phyloP scores from a whole-genome alignment of 2,113 vertebrate species.

The Piprites chloris region DNA sequence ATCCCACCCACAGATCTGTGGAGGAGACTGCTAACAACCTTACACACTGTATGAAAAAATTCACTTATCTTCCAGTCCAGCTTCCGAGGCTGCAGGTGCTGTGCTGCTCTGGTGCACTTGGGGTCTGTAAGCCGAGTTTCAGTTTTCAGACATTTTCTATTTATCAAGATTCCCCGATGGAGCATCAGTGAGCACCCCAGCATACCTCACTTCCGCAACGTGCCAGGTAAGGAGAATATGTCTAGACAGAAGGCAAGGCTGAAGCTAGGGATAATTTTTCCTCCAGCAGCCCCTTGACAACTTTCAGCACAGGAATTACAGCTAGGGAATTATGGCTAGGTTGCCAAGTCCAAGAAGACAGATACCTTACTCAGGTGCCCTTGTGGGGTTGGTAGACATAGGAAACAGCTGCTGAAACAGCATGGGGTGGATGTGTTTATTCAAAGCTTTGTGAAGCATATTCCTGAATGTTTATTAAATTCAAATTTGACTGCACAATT shows the following conservation, averaged over 20 bases:
- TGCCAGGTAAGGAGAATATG: not conserved
- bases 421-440: not conserved
- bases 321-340: not conserved
- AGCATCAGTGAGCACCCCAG: not conserved
- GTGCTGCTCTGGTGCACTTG: not conserved
- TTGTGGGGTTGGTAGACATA: not conserved
- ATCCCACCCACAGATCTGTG: not conserved
- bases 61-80: slow-evolving; percentile 4
- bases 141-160: slow-evolving; percentile 19
- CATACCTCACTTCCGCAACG: not conserved
- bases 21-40: not conserved
- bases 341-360: not conserved
- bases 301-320: slow-evolving; percentile 24
- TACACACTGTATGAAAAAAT: not conserved
- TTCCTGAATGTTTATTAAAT: not conserved
- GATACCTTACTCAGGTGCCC: not conserved
- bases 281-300: not conserved
- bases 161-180: not conserved
- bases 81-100: not conserved
- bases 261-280: not conserved
- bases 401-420: not conserved
- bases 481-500: not conserved
- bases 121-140: not conserved
- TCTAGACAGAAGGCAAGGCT: slow-evolving; percentile 10
- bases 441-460: not conserved